Evolutionary conservation across 2,888 invertebrate genomes (phyloP).

Genomic region (Dryadula phaetusa): DNA sequence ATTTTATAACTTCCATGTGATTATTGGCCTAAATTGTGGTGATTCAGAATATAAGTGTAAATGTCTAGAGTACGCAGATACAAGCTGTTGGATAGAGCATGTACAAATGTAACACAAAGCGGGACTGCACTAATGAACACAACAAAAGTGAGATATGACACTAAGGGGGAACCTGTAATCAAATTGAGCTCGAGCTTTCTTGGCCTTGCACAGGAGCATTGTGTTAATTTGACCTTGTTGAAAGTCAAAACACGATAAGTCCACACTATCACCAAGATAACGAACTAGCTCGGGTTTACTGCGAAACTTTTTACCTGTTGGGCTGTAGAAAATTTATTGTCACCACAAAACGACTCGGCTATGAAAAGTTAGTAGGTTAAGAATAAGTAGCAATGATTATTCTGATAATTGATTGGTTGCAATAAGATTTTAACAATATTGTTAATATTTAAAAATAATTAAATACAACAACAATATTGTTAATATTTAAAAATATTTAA

Average conservation of each 20-base stretch:
- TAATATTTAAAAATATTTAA: not conserved
- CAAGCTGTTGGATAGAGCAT: constrained; percentile 52
- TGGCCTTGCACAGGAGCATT: constrained; percentile 88
- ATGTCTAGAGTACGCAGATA: constrained; percentile 47
- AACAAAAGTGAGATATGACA: constrained; percentile 79
- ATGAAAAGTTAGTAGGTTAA: constrained; percentile 57
- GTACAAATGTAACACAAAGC: constrained; percentile 71
- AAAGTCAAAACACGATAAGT: constrained; percentile 93
- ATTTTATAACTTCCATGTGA: constrained; percentile 20
- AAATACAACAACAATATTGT: not conserved
- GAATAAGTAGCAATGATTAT: constrained; percentile 44
- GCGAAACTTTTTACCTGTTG: constrained; percentile 92
- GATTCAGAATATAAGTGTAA: constrained; percentile 23
- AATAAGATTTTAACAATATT: constrained; percentile 6
- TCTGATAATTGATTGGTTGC: constrained; percentile 38
- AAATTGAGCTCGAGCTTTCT: constrained; percentile 87
- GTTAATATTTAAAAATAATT: not conserved
- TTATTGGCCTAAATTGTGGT: constrained; percentile 27
- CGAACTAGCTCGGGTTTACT: constrained; percentile 92
- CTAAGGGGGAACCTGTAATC: constrained; percentile 86
- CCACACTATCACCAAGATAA: constrained; percentile 90
- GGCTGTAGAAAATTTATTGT: constrained; percentile 86
- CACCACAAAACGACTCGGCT: constrained; percentile 55
- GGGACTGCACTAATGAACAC: constrained; percentile 79
- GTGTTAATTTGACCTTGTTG: constrained; percentile 91